Conservation (phyloP, 2,888 invertebrate species). For the Trypoxylon attenuatum region DNA sequence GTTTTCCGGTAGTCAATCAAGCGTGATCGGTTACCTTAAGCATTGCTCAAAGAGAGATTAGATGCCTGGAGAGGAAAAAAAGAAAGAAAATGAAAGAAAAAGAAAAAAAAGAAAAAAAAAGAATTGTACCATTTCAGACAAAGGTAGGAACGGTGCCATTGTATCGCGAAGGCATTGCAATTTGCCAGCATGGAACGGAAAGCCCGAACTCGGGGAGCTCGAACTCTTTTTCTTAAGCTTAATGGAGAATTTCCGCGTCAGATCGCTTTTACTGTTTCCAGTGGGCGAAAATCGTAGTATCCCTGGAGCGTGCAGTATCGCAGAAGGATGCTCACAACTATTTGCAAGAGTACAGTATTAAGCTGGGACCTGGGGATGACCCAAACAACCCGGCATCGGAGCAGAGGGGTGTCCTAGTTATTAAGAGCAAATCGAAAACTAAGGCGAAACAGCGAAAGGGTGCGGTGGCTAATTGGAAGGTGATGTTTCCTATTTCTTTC, state of each 20-base stretch:
- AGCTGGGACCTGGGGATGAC: constrained; percentile 86
- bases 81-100: no score
- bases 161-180: no score
- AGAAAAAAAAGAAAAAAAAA: no score
- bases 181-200: no score
- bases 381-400: constrained; percentile 85
- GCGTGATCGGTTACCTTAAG: no score
- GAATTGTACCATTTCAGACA: no score
- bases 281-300: constrained; percentile 99
- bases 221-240: no score
- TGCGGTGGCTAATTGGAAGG: constrained; percentile 98
- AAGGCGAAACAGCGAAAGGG: constrained; percentile 97
- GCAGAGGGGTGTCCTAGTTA: constrained; percentile 96
- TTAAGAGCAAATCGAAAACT: constrained; percentile 97
- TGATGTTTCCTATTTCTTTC: constrained; percentile 65
- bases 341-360: constrained; percentile 96
- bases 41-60: no score
- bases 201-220: no score
- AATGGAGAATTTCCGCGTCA: background rate
- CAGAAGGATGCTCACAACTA: constrained; percentile 93
- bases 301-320: constrained; percentile 94
- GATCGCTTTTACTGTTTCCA: constrained; percentile 69
- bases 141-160: no score
- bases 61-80: no score
- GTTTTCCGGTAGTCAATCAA: no score